Evolutionary conservation across 2,888 invertebrate genomes (phyloP), one percentile per base, ranked within the genome.

Genomic region (Ochropacha duplaris): DNA sequence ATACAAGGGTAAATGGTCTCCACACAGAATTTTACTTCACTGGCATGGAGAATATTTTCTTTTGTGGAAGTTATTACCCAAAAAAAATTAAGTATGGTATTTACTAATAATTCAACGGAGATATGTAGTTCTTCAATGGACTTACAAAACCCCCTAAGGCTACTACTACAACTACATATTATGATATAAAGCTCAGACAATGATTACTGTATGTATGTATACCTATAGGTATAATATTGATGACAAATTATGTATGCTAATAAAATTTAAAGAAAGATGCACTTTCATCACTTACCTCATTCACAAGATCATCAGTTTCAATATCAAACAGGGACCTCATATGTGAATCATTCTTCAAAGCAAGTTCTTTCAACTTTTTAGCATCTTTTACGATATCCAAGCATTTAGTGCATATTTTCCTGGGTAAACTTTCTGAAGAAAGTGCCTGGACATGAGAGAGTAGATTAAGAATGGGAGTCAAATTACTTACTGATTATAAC

Each of bases 371-470:
- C 5, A 90, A 65, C 12, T 76, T 59, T 26, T 75, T 77, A 1
- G 80, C 78, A 22, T 72, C 74, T 14, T 66, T 58, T 0, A 90
- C 65, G 34, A 75, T 71, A 22, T 83, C 76, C 2, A 66, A 60
- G 64, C 90, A 90, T 31, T 67, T 64, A 24, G 4, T 49, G 64
- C 90, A 90, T 60, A 90, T 79, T 64, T 80, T 85, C 36, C 69
- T 69, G 0, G 90, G 90, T 26, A 89, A 69, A 49, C 79, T 75
- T 50, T 86, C 83, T 44, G 68, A 54, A 16, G 49, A 55, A 1
- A 55, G 58, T 22, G 85, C 61, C 85, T 84, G 64, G 22, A 64
- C 62, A 8, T 5, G 51, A 54, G 50, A 36, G 3, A 66, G 54
- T 50, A 6, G 59, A 51, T 34, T 16, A 51, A 28, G 28, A 16